These are phyloP conservation scores for Oxygymnocypris stewartii DNA, from an alignment of 2,113 vertebrate genomes.

Conservation along the genomic window DNA sequence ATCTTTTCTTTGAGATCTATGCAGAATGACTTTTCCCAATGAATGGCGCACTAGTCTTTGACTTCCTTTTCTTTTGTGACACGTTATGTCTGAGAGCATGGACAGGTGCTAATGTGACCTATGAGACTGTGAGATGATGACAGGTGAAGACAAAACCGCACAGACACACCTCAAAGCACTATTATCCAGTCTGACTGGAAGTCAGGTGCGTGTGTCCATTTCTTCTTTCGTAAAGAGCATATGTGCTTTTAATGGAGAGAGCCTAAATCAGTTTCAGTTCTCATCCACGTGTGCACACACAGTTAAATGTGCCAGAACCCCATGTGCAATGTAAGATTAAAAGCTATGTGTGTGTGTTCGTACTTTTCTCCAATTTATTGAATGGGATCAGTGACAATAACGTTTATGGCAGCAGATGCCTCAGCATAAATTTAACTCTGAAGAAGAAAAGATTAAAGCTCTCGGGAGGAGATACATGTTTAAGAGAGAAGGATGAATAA, in stretches of 20 bases:
- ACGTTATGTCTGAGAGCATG: conserved; percentile 16
- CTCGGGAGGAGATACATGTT: conserved; percentile 46
- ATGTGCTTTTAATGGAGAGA: conserved; percentile 17
- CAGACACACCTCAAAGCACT: conserved; percentile 44
- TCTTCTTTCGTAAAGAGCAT: background rate
- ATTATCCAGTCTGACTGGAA: conserved; percentile 55
- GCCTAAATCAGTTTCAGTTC: background rate
- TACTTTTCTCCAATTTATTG: conserved; percentile 50
- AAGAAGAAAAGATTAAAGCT: conserved; percentile 25
- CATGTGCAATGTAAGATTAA: conserved; percentile 2
- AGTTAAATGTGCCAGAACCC: conserved; percentile 14
- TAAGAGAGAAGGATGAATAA: conserved; percentile 40
- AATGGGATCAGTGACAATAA: conserved; percentile 53
- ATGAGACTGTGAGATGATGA: conserved; percentile 54
- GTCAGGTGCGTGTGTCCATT: conserved; percentile 39
- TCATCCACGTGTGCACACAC: background rate
- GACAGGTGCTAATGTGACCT: conserved; percentile 64
- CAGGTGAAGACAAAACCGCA: conserved; percentile 53
- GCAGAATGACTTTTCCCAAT: conserved; percentile 1
- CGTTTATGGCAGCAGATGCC: conserved; percentile 60
- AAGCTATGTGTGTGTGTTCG: conserved; percentile 15
- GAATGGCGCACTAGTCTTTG: background rate
- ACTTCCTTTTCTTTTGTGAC: conserved; percentile 28
- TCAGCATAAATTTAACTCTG: conserved; percentile 57
- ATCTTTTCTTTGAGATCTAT: conserved; percentile 16